Conservation (phyloP, 2,797 vertebrate genomes). For the Enteromius afrohamiltoni region DNA sequence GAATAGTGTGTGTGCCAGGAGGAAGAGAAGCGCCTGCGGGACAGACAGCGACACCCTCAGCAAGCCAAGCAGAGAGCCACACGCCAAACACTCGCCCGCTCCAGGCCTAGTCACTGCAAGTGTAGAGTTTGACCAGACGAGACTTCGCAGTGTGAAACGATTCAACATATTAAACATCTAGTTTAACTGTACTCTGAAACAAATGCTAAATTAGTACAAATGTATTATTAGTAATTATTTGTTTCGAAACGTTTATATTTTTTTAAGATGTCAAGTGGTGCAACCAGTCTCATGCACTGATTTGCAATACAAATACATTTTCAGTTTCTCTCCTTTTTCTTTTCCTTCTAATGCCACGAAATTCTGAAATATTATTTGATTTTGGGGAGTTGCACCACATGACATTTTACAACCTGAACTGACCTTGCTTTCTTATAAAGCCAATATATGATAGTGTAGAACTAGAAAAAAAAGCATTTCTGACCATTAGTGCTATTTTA, state of each 20-base stretch:
- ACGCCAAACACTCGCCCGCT: not conserved
- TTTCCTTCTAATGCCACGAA: too few species aligned
- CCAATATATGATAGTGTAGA: too few species aligned
- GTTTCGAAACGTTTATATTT: not conserved
- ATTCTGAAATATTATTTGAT: too few species aligned
- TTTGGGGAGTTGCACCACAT: too few species aligned
- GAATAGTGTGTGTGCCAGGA: conserved; percentile 73
- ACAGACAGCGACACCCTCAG: conserved; percentile 46
- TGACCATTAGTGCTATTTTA: too few species aligned
- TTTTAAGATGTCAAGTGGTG: not conserved
- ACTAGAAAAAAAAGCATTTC: too few species aligned
- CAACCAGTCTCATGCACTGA: not conserved
- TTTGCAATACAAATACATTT: too few species aligned
- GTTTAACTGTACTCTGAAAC: not conserved
- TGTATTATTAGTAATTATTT: not conserved
- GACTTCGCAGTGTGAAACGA: not conserved
- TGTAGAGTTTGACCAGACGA: not conserved
- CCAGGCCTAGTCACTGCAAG: conserved; percentile 35
- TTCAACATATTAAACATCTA: not conserved
- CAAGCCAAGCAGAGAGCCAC: not conserved
- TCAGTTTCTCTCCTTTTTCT: too few species aligned
- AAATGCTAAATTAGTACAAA: not conserved
- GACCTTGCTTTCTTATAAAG: too few species aligned
- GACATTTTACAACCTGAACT: too few species aligned
- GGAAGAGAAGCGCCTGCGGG: conserved; percentile 74